These are phyloP conservation scores for Alouatta palliata DNA, from an alignment of 2,113 vertebrate species.

Conservation along the genomic window DNA sequence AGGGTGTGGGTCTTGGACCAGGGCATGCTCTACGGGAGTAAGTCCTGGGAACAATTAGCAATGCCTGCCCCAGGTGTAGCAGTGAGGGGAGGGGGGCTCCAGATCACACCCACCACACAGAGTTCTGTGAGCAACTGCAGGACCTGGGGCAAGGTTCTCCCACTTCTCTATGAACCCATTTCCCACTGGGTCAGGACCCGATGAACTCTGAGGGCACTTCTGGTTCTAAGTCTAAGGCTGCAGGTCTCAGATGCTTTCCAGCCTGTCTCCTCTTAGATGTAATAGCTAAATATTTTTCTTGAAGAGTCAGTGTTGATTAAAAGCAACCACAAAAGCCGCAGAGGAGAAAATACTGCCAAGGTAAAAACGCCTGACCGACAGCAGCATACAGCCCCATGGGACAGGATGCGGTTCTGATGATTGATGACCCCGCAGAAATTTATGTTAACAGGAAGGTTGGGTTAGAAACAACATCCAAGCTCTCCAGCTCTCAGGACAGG, in stretches of 20 bases:
- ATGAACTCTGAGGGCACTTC: not conserved
- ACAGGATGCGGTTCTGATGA: not conserved
- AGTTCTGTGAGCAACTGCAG: too few relatives aligned
- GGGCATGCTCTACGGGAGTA: not conserved
- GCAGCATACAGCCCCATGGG: not conserved
- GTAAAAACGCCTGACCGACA: not conserved
- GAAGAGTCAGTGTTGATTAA: conserved; percentile 6
- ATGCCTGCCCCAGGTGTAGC: not conserved
- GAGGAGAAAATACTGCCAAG: conserved; percentile 32
- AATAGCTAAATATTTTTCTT: conserved; percentile 19
- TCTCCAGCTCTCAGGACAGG: conserved; percentile 64
- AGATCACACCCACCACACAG: not conserved
- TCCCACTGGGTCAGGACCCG: not conserved
- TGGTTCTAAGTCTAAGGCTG: not conserved
- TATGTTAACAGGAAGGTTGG: conserved; percentile 53
- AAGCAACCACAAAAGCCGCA: conserved; percentile 35
- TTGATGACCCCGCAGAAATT: not conserved
- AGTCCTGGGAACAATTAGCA: not conserved
- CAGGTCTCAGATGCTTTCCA: not conserved
- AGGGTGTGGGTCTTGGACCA: not conserved
- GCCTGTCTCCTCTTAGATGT: not conserved
- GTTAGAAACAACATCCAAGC: conserved; percentile 6
- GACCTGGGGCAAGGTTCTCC: not conserved
- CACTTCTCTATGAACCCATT: rapidly evolving
- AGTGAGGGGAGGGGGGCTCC: rapidly evolving